These are phyloP conservation scores for Ellobius talpinus DNA, from an alignment of 2,113 vertebrate species.

Conservation along the genomic window DNA sequence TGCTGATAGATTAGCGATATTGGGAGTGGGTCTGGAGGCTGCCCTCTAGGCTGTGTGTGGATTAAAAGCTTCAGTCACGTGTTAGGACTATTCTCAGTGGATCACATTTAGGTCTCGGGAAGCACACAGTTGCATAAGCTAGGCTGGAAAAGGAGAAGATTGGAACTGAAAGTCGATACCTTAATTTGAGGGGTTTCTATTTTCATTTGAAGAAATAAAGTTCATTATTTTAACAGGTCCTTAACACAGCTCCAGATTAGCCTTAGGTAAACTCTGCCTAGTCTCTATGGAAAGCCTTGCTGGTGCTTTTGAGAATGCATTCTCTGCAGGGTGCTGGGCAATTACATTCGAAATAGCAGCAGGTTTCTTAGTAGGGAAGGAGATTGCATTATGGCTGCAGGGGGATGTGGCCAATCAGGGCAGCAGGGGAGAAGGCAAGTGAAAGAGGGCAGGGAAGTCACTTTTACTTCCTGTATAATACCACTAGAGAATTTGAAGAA, in stretches of 20 bases:
- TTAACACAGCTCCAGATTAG: conserved; percentile 51
- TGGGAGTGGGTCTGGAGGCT: neutral
- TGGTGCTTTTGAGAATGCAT: conserved; percentile 71
- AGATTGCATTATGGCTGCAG: conserved; percentile 51
- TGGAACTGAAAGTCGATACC: conserved; percentile 19
- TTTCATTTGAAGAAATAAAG: conserved; percentile 54
- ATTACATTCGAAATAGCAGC: conserved; percentile 78
- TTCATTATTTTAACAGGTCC: conserved; percentile 75
- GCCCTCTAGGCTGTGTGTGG: neutral
- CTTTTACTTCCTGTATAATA: conserved; percentile 65
- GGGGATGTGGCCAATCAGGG: conserved; percentile 8
- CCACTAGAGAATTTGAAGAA: conserved; percentile 59
- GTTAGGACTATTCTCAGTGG: conserved; percentile 26
- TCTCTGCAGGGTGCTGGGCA: conserved; percentile 70
- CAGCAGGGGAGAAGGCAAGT: neutral
- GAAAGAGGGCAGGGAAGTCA: neutral
- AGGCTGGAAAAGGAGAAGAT: conserved; percentile 16
- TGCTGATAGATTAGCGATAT: neutral
- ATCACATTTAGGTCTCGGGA: neutral
- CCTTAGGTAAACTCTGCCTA: conserved; percentile 52
- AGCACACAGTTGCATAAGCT: neutral
- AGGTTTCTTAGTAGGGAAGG: conserved; percentile 73
- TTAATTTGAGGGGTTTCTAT: conserved; percentile 62
- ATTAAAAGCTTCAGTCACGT: conserved; percentile 2
- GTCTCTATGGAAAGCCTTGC: conserved; percentile 69